These are phyloP conservation scores for Zoanthus gigantus DNA, from an alignment of 92 coral and sea anemone species.

Conservation along the genomic window DNA sequence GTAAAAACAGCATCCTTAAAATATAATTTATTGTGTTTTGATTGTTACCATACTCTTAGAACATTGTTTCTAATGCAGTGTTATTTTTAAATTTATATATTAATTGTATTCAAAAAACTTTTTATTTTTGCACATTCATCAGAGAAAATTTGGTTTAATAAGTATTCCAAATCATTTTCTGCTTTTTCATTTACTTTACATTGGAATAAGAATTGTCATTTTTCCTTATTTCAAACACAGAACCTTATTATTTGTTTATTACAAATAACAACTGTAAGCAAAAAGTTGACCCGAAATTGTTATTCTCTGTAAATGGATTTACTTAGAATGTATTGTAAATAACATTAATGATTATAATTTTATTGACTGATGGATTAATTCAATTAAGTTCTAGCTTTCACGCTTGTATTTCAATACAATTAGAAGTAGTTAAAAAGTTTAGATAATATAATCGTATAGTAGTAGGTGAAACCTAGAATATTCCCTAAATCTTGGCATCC, in stretches of 20 bases:
- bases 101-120: background rate
- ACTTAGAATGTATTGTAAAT: constrained; percentile 37
- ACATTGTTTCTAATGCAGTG: background rate
- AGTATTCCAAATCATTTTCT: background rate
- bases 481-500: background rate
- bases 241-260: background rate
- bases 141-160: background rate
- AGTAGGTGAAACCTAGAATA: background rate
- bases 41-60: background rate
- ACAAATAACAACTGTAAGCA: constrained; percentile 11
- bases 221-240: background rate
- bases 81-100: background rate
- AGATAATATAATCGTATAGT: background rate
- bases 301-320: constrained; percentile 11
- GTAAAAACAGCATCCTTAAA: background rate
- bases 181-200: background rate
- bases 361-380: constrained; percentile 31
- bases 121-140: background rate
- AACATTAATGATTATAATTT: constrained; percentile 24
- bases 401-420: background rate
- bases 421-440: background rate
- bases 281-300: background rate
- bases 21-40: constrained; percentile 7
- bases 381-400: constrained; percentile 4
- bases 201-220: background rate